phyloP scores from a whole-genome alignment of 1,140 invertebrate genomes.

The Pantala flavescens region DNA sequence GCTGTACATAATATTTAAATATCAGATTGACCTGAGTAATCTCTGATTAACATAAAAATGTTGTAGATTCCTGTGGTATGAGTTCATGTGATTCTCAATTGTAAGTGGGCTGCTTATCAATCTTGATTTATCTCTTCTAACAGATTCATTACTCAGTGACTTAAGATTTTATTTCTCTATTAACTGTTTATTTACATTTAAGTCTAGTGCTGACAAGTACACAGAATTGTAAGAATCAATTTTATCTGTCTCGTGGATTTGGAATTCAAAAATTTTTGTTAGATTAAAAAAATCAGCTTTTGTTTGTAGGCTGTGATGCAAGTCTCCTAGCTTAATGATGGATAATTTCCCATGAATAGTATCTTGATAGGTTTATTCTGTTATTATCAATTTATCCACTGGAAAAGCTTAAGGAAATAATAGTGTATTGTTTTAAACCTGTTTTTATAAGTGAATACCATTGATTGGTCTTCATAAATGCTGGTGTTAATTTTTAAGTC shows the following conservation, averaged over 20 bases:
- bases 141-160: neutral
- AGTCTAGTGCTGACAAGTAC: too few relatives aligned
- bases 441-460: neutral
- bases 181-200: neutral
- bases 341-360: neutral
- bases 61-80: neutral
- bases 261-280: neutral
- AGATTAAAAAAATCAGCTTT: neutral
- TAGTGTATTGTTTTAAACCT: conserved; percentile 3
- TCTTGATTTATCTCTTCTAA: neutral
- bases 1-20: conserved; percentile 4
- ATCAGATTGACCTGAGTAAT: neutral
- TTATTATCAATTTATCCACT: neutral
- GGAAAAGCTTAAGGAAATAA: neutral
- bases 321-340: neutral
- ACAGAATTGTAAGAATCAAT: too few relatives aligned
- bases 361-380: neutral
- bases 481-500: too few relatives aligned
- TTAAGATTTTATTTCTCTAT: neutral
- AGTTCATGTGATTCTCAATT: neutral
- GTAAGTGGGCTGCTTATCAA: neutral
- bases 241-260: too few relatives aligned
- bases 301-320: neutral
- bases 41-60: neutral
- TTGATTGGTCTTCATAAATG: too few relatives aligned